Evolutionary conservation across 92 coral and sea anemone species (phyloP), one percentile per base, ranked within the genome.

Genomic region (Palythoa heliodiscus): DNA sequence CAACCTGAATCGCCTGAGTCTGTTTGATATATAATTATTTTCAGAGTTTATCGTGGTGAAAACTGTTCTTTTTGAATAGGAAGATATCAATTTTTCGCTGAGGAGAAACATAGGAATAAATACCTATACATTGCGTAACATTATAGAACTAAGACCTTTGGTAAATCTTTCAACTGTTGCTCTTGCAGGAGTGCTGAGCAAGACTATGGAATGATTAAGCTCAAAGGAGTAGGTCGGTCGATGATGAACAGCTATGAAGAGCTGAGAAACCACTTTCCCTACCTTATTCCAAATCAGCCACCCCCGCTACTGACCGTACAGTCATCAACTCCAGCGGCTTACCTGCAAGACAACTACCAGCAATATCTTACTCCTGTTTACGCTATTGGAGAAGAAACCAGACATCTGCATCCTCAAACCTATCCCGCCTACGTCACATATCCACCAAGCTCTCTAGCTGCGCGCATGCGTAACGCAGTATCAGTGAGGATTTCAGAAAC

Each of bases 201-300:
- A 85, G 98, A 94, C 17, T 89, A 76, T 29, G 92, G 93, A n/a
- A 78, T 94, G 93, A 90, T 94, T 88, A 94, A 94, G 64, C 69
- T 94, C 48, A 94, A 94, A 92, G 98, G 95, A 37, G 87, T 84
- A 13, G 91, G 91, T 9, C 90, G 95, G 37, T 90, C 98, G 9
- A 94, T 90, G 91, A 78, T 92, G 93, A 89, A 89, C 81, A 92
- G 98, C 77, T 94, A 94, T 35, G 98, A 94, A 35, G 98, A 94
- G 75, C 91, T 94, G 5, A 86, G 95, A 39, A 91, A 86, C 73
- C 98, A 94, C 53, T 94, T 94, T 63, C 98, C 98, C 53, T 94
- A 90, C 83, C 98, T 94, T 43, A 86, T 89, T 43, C 98, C 98
- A 6, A 80, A 47, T 53, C 93, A 94, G 76, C 87, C 92, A 70